Conservation (phyloP, 2,113 vertebrate species). For the Laticauda laticaudata region DNA sequence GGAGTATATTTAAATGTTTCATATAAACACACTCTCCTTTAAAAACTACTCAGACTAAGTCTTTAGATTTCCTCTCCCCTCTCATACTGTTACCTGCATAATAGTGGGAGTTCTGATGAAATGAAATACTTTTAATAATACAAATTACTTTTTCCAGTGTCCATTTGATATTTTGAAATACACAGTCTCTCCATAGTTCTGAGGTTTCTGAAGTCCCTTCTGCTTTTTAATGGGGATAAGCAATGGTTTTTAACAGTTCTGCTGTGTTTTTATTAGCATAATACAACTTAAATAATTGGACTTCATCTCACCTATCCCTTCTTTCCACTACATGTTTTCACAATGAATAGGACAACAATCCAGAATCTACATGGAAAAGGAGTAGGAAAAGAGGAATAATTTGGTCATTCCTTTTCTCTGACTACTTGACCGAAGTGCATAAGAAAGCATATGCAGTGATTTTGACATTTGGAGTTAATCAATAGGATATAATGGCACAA, state of each 20-base stretch:
- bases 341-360: neutral
- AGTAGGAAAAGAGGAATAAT: neutral
- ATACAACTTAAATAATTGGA: neutral
- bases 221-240: neutral
- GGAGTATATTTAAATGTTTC: slow-evolving; percentile 28
- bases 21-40: neutral
- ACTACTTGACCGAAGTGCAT: neutral
- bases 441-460: neutral
- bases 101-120: neutral
- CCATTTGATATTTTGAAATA: neutral
- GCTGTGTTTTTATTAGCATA: neutral
- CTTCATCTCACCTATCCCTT: neutral
- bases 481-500: neutral
- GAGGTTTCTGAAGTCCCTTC: neutral
- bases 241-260: neutral
- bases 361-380: too few species aligned
- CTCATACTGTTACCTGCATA: neutral
- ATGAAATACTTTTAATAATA: neutral
- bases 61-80: neutral
- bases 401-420: neutral
- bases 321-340: neutral
- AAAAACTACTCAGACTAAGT: neutral
- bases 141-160: neutral
- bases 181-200: neutral
- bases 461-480: neutral